These are phyloP conservation scores for Uria lomvia DNA, from an alignment of 2,113 vertebrate species.

Conservation along the genomic window DNA sequence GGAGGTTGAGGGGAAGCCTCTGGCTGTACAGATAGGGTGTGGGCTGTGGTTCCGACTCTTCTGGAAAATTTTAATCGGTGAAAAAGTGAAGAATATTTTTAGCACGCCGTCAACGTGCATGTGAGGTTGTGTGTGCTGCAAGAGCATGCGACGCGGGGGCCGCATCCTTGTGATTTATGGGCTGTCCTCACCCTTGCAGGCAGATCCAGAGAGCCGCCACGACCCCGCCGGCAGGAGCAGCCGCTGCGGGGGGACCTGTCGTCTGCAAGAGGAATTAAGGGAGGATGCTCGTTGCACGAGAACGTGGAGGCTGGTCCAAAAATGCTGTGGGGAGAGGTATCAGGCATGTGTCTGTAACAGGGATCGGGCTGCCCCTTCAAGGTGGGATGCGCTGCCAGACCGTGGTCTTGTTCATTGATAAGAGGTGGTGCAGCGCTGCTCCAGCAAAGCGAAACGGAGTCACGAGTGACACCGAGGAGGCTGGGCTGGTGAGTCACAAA, in stretches of 20 bases:
- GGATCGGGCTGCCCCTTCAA: background rate
- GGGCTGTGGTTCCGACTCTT: background rate
- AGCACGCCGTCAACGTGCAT: background rate
- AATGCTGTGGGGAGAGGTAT: background rate
- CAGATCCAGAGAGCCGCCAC: background rate
- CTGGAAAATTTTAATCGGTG: slow-evolving; percentile 26
- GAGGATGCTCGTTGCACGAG: background rate
- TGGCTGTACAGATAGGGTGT: slow-evolving; percentile 1
- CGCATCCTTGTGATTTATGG: background rate
- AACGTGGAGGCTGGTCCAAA: background rate
- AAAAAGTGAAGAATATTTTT: slow-evolving; percentile 36
- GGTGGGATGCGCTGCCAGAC: background rate
- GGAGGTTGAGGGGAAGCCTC: background rate
- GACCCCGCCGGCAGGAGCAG: background rate
- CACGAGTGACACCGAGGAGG: background rate
- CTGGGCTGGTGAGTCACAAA: background rate
- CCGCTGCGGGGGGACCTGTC: background rate
- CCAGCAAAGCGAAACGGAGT: background rate
- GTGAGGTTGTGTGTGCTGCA: background rate
- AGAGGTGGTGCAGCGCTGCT: background rate
- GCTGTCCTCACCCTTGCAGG: background rate
- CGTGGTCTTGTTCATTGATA: background rate
- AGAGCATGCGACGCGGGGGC: background rate
- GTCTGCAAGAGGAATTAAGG: background rate
- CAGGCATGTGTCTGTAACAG: fast-evolving